Evolutionary conservation across 2,888 invertebrate species (phyloP).

Genomic region (Caenorhabditis macrosperma): DNA sequence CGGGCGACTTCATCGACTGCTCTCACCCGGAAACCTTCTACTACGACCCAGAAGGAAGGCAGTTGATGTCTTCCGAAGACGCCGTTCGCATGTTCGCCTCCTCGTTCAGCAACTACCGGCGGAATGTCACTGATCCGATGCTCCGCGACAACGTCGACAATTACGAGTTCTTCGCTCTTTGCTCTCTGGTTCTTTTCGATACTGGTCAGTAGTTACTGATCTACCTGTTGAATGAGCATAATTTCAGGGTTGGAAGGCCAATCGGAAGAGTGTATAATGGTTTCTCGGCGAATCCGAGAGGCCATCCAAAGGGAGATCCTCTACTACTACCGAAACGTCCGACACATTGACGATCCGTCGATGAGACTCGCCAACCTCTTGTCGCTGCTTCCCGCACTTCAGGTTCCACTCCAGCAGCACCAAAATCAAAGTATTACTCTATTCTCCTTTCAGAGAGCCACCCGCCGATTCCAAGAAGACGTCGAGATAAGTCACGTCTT

Average conservation of each 20-base stretch:
- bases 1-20: slow-evolving; percentile 66
- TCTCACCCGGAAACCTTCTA: slow-evolving; percentile 65
- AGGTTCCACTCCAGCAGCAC: slow-evolving; percentile 20
- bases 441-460: slow-evolving; percentile 65
- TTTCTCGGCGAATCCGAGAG: slow-evolving; percentile 46
- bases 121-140: slow-evolving; percentile 67
- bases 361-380: slow-evolving; percentile 60
- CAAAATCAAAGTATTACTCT: too few relatives aligned
- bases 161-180: slow-evolving; percentile 63
- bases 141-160: slow-evolving; percentile 47
- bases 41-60: slow-evolving; percentile 59
- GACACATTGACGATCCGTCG: slow-evolving; percentile 50
- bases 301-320: slow-evolving; percentile 56
- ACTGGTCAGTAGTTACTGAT: slow-evolving; percentile 34
- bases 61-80: slow-evolving; percentile 65
- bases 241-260: slow-evolving; percentile 61
- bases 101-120: slow-evolving; percentile 59
- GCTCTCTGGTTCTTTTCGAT: slow-evolving; percentile 64
- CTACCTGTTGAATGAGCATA: neutral
- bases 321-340: slow-evolving; percentile 59
- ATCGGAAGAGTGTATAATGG: slow-evolving; percentile 52
- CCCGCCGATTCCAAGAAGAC: slow-evolving; percentile 67
- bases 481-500: slow-evolving; percentile 67
- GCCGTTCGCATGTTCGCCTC: slow-evolving; percentile 67
- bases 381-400: slow-evolving; percentile 61